These are phyloP conservation scores for Melipona bicolor DNA, from an alignment of 2,888 invertebrate genomes.

Conservation along the genomic window DNA sequence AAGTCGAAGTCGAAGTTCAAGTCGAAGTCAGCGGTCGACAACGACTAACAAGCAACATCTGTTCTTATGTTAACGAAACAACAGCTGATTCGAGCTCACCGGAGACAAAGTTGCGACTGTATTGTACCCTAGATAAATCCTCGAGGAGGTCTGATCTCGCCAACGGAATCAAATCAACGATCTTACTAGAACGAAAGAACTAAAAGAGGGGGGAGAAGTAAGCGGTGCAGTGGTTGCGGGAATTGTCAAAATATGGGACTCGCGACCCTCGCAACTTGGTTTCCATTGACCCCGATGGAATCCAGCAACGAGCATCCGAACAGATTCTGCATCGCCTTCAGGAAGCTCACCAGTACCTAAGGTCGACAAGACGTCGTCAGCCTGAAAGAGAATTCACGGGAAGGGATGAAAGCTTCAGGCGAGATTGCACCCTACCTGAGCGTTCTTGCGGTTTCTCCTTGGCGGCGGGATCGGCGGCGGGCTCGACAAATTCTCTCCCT, in stretches of 20 bases:
- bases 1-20: too few relatives aligned
- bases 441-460: slow-evolving; percentile 84
- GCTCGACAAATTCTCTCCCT: slow-evolving; percentile 85
- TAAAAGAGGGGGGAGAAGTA: not conserved
- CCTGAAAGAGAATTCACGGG: slow-evolving; percentile 65
- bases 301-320: slow-evolving; percentile 21
- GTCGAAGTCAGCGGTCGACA: not conserved
- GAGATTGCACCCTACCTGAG: slow-evolving; percentile 83
- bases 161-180: not conserved
- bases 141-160: not conserved
- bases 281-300: slow-evolving; percentile 41
- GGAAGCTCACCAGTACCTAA: slow-evolving; percentile 35
- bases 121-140: not conserved
- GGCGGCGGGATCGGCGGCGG: slow-evolving; percentile 88
- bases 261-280: slow-evolving; percentile 52
- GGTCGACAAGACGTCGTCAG: slow-evolving; percentile 37
- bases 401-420: slow-evolving; percentile 71
- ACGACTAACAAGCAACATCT: slow-evolving; percentile 33
- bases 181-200: not conserved
- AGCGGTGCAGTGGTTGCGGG: not conserved
- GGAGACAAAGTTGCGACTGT: slow-evolving; percentile 50
- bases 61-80: not conserved
- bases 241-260: slow-evolving; percentile 3
- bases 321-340: slow-evolving; percentile 3
- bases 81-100: slow-evolving; percentile 1